A percentile compares a stretch with the other conserved stretches of the same genome.
These are phyloP conservation scores for Amazona vittata DNA, from an alignment of 2,113 vertebrate species.

Conservation along the genomic window DNA sequence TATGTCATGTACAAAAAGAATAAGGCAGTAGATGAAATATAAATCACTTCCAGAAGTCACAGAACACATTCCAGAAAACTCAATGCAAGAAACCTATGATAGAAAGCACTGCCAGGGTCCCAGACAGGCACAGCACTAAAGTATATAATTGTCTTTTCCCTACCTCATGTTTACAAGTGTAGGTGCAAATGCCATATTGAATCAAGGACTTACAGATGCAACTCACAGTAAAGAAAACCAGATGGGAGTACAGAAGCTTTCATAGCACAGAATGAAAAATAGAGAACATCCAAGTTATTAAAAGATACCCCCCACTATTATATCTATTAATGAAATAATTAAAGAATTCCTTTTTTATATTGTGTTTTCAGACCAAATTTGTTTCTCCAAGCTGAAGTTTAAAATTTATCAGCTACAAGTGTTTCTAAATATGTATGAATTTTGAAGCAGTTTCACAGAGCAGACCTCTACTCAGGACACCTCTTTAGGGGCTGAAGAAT, in stretches of 20 bases:
- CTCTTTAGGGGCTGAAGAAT: not conserved
- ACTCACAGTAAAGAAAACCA: not conserved
- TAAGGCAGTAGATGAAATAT: not conserved
- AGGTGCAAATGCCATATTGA: not conserved
- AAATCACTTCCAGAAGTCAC: not conserved
- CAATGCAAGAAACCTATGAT: not conserved
- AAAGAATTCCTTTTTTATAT: not conserved
- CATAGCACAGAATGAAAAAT: not conserved
- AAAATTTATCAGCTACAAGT: not conserved
- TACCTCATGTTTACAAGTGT: not conserved
- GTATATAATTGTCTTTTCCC: not conserved
- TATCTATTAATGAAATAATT: not conserved
- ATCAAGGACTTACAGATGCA: not conserved
- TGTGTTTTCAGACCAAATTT: not conserved
- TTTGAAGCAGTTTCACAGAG: not conserved
- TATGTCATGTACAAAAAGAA: not conserved
- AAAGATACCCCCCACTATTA: not conserved
- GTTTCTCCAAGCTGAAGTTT: not conserved
- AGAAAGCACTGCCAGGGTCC: not conserved
- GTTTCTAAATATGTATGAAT: not conserved
- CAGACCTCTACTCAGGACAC: not conserved
- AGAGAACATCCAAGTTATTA: not conserved
- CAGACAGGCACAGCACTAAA: not conserved
- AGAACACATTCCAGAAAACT: not conserved
- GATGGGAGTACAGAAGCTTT: not conserved